Conservation (phyloP, 2,888 invertebrate species). For the Plebejus anna region DNA sequence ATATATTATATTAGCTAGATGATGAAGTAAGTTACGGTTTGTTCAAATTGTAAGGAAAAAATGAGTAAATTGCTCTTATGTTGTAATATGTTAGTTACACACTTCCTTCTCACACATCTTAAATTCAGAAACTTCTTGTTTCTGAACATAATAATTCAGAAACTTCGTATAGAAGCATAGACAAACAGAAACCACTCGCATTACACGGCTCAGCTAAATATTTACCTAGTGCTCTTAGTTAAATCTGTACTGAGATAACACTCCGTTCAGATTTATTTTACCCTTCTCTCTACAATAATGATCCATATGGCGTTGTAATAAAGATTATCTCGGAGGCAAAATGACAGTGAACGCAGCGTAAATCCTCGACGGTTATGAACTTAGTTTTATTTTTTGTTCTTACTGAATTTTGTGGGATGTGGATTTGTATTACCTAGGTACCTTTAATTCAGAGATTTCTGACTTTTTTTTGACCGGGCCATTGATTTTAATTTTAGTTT, state of each 20-base stretch:
- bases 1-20: too few species aligned
- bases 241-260: constrained; percentile 32
- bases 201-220: constrained; percentile 66
- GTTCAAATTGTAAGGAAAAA: too few species aligned
- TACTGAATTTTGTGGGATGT: not conserved
- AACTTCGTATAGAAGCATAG: constrained; percentile 54
- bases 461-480: too few species aligned
- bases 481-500: too few species aligned
- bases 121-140: not conserved
- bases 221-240: constrained; percentile 53
- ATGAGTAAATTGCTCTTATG: too few species aligned
- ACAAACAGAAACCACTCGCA: constrained; percentile 60
- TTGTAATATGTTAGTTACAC: too few species aligned
- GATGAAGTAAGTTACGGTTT: too few species aligned
- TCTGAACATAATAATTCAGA: constrained; percentile 1
- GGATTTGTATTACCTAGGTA: not conserved
- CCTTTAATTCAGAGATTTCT: not conserved
- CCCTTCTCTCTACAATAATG: too few species aligned
- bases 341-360: too few species aligned
- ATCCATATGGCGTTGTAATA: too few species aligned
- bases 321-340: too few species aligned
- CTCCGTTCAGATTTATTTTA: constrained; percentile 33
- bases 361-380: not conserved
- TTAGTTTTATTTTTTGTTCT: not conserved
- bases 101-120: too few species aligned